Evolutionary conservation across 1,140 invertebrate genomes (phyloP).

Genomic region (Dolichoris vasculosae): DNA sequence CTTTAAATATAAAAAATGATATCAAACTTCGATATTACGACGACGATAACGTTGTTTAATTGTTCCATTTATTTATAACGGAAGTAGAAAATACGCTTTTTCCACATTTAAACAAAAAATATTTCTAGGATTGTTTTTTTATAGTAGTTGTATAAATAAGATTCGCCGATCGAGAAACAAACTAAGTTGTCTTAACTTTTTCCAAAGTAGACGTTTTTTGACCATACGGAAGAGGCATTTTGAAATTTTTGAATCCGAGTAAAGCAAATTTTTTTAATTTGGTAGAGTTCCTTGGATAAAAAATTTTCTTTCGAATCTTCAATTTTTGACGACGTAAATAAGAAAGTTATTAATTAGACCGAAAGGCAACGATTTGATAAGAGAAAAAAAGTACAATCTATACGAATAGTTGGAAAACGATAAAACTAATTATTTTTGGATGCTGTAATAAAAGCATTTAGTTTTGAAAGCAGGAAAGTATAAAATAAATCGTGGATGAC

Average conservation of each 20-base stretch:
- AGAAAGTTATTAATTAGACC: no score
- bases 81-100: not conserved
- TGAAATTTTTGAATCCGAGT: not conserved
- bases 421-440: not conserved
- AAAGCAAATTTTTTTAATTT: not conserved
- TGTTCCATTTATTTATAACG: no score
- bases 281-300: not conserved
- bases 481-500: no score
- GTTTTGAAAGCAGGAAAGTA: no score
- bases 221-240: not conserved
- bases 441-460: no score
- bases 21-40: not conserved
- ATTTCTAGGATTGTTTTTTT: no score
- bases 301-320: not conserved
- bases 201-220: not conserved
- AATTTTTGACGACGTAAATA: not conserved
- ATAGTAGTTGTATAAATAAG: no score
- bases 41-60: not conserved
- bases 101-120: no score
- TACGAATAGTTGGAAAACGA: not conserved
- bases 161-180: no score
- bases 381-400: not conserved
- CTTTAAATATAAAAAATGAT: slow-evolving; percentile 54
- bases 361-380: no score
- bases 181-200: no score